phyloP scores from a whole-genome alignment of 2,113 vertebrate species.

The Chionis minor region DNA sequence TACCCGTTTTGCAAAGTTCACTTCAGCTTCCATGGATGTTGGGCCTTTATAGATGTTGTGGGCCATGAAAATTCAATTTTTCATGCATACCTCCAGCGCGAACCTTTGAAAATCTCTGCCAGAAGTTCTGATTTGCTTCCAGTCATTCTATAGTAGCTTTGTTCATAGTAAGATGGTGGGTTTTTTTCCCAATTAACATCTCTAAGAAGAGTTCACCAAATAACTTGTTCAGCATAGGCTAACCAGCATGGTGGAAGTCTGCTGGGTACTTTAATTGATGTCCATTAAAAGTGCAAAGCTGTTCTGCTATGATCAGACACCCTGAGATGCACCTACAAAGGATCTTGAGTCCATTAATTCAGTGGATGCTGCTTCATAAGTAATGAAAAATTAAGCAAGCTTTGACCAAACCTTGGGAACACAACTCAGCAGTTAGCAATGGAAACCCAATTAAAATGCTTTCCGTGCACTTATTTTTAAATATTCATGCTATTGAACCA shows the following conservation, averaged over 20 bases:
- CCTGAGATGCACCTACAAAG: constrained; percentile 18
- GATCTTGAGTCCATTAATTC: constrained; percentile 56
- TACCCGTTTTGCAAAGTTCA: neutral
- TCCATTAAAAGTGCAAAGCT: constrained; percentile 24
- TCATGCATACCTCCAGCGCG: neutral
- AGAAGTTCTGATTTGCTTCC: neutral
- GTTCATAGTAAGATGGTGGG: rapidly evolving
- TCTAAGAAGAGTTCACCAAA: neutral
- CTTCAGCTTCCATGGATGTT: neutral
- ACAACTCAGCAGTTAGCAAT: constrained; percentile 57
- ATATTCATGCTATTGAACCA: constrained; percentile 72
- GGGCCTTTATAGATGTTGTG: neutral
- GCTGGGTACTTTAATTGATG: neutral
- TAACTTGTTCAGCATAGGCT: neutral
- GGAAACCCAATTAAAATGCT: constrained; percentile 62
- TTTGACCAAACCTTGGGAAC: constrained; percentile 60
- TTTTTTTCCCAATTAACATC: neutral
- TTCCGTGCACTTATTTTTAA: constrained; percentile 67
- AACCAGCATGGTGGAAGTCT: neutral
- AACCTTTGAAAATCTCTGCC: neutral
- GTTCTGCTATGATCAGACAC: constrained; percentile 9
- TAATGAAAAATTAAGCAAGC: constrained; percentile 57
- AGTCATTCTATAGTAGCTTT: neutral
- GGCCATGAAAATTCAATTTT: neutral
- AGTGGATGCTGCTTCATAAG: constrained; percentile 22